Percentiles rank a stretch among this genome's conserved stretches.
phyloP scores from a whole-genome alignment of 2,113 vertebrate species.

The Pomatorhinus ruficollis region DNA sequence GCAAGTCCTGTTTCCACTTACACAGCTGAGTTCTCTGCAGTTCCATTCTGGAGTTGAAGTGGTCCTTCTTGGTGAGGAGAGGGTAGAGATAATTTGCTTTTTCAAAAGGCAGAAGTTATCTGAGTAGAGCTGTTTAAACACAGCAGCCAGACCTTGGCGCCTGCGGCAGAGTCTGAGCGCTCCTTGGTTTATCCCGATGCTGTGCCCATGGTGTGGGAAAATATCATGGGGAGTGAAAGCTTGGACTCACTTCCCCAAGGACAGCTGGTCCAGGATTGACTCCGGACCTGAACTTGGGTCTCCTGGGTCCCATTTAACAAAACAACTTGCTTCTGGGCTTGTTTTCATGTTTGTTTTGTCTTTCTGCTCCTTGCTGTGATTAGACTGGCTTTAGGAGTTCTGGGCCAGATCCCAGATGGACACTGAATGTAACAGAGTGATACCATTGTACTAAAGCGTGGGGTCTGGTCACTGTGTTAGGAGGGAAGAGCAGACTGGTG shows the following conservation, averaged over 20 bases:
- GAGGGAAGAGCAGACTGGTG: neutral
- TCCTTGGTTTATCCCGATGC: neutral
- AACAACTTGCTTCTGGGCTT: neutral
- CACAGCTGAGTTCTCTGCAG: neutral
- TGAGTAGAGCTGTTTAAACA: neutral
- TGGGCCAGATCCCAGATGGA: neutral
- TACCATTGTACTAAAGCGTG: neutral
- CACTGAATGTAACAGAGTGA: neutral
- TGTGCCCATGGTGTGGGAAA: constrained; percentile 7
- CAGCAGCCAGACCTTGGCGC: neutral
- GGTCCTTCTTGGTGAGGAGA: neutral
- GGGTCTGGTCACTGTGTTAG: neutral
- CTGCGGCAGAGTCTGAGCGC: neutral
- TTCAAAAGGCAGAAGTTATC: neutral
- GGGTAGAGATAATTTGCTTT: neutral
- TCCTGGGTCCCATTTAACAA: constrained; percentile 17
- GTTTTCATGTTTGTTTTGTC: neutral
- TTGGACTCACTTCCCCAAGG: neutral
- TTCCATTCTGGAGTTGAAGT: neutral
- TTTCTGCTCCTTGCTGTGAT: neutral
- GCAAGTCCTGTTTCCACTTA: neutral
- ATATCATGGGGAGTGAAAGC: neutral
- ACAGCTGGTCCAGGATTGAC: neutral
- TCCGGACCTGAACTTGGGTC: neutral
- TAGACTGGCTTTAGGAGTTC: neutral